These are phyloP conservation scores for Bacillus rossius DNA, from an alignment of 1,140 invertebrate genomes.

Conservation along the genomic window DNA sequence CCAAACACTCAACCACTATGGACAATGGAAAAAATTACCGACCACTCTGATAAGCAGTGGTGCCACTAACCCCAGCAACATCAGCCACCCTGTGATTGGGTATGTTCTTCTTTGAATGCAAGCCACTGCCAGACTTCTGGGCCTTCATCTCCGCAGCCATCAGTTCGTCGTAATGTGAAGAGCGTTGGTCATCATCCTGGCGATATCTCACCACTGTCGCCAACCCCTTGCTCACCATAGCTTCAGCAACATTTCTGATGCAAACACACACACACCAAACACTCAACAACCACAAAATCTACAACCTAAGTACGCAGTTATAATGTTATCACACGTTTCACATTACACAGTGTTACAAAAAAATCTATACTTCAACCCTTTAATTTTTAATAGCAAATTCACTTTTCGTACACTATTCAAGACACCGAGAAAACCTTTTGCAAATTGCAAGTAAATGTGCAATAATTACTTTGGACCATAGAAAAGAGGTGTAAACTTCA, in stretches of 20 bases:
- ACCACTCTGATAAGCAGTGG: too few species aligned
- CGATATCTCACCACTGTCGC: slow-evolving; percentile 90
- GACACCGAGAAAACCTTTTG: too few species aligned
- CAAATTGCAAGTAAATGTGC: too few species aligned
- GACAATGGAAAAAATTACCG: too few species aligned
- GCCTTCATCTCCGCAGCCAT: slow-evolving; percentile 91
- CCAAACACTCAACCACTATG: too few species aligned
- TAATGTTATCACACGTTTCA: background rate
- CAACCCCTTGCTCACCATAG: slow-evolving; percentile 85
- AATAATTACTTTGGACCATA: too few species aligned
- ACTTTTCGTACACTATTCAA: too few species aligned
- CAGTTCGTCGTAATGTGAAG: slow-evolving; percentile 90
- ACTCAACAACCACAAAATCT: background rate
- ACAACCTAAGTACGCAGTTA: background rate
- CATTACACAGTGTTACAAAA: background rate
- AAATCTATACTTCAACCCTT: slow-evolving; percentile 1
- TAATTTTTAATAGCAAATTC: too few species aligned
- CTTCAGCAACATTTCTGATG: slow-evolving; percentile 88
- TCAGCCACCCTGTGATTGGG: slow-evolving; percentile 78
- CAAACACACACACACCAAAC: slow-evolving; percentile 8
- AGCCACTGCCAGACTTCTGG: slow-evolving; percentile 73
- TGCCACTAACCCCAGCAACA: slow-evolving; percentile 58
- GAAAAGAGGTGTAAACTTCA: too few species aligned
- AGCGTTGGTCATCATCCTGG: slow-evolving; percentile 94
- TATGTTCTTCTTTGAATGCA: slow-evolving; percentile 82